Evolutionary conservation across 1,140 invertebrate species (phyloP).

Genomic region (Chironomus striatipennis): DNA sequence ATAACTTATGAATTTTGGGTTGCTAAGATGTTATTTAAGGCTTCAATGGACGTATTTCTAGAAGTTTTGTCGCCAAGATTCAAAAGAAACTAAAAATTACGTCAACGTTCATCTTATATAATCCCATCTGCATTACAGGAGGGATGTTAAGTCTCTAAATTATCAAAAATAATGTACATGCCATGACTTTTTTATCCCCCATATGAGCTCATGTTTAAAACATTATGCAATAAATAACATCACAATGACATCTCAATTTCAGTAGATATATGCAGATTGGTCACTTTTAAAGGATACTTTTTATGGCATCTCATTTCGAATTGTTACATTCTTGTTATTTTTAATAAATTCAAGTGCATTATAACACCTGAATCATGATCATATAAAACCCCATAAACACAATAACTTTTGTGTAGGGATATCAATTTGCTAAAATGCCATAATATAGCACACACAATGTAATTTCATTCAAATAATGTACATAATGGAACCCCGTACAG

Average conservation of each 20-base stretch:
- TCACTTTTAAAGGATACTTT: constrained; percentile 11
- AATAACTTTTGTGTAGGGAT: neutral
- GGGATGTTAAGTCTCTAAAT: no score
- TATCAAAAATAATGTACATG: no score
- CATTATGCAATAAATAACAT: constrained; percentile 17
- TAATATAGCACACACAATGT: neutral
- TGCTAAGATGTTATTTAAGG: no score
- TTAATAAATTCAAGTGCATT: constrained; percentile 12
- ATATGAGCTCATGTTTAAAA: constrained; percentile 13
- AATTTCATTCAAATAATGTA: neutral
- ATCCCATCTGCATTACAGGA: no score
- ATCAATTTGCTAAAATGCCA: constrained; percentile 16
- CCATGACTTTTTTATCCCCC: neutral
- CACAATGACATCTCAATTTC: neutral
- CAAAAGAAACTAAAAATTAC: no score
- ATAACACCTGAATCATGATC: neutral
- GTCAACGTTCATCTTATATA: no score
- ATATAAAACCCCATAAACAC: neutral
- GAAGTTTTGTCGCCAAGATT: no score
- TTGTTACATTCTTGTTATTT: constrained; percentile 1
- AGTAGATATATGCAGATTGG: neutral
- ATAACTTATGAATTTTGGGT: no score
- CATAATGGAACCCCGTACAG: neutral
- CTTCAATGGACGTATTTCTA: no score
- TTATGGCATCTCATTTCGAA: neutral